These are phyloP conservation scores for Lordiphosa mommai DNA, from an alignment of 1,140 invertebrate genomes.

Conservation along the genomic window DNA sequence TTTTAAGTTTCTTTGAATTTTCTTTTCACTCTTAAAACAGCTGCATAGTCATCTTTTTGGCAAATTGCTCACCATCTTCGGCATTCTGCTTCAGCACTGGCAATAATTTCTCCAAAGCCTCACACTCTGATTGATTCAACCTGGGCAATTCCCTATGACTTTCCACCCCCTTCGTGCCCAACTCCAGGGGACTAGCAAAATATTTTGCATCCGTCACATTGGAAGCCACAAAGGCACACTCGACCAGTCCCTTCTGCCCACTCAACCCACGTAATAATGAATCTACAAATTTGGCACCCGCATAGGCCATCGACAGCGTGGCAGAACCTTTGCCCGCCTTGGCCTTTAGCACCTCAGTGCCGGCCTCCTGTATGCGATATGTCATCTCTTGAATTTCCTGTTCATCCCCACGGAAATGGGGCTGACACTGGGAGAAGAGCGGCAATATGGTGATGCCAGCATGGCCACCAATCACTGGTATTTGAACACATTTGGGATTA, in stretches of 20 bases:
- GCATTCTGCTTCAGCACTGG: conserved; percentile 96
- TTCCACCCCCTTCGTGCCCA: conserved; percentile 95
- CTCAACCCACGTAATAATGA: conserved; percentile 89
- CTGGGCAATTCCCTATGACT: conserved; percentile 96
- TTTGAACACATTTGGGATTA: conserved; percentile 88
- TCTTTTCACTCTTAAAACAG: no score
- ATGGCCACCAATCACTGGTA: conserved; percentile 98
- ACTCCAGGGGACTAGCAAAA: conserved; percentile 94
- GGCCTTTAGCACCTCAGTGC: conserved; percentile 98
- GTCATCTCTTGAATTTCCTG: conserved; percentile 94
- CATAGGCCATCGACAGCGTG: conserved; percentile 98
- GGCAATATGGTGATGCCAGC: conserved; percentile 98
- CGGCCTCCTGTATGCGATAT: conserved; percentile 94
- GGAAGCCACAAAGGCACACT: conserved; percentile 95
- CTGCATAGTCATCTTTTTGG: no score
- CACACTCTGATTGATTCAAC: conserved; percentile 90
- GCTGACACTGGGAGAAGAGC: conserved; percentile 94
- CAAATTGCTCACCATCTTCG: conserved; percentile 94
- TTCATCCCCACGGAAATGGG: conserved; percentile 83
- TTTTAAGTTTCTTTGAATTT: no score
- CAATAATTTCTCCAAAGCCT: conserved; percentile 90
- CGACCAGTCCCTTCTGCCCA: conserved; percentile 92
- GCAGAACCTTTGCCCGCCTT: conserved; percentile 98
- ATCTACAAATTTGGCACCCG: conserved; percentile 93
- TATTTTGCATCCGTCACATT: conserved; percentile 92